Evolutionary conservation across 2,113 vertebrate species (phyloP).

Genomic region (Nestor notabilis): DNA sequence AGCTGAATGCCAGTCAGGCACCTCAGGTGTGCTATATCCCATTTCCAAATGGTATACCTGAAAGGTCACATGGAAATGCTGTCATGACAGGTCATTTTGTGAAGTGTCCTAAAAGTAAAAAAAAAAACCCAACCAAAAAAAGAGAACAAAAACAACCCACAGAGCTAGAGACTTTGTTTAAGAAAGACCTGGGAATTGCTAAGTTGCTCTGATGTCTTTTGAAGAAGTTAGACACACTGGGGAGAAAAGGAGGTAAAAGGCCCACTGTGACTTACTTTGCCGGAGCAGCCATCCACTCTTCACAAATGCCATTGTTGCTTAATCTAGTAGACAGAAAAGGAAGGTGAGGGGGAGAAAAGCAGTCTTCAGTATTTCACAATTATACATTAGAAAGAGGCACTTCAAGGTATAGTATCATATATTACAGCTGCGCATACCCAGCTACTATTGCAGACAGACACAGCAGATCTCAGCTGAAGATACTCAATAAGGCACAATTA

Average conservation of each 20-base stretch:
- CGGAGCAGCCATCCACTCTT: slow-evolving; percentile 83
- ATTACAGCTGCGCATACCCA: not conserved
- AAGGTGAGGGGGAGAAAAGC: not conserved
- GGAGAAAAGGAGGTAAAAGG: not conserved
- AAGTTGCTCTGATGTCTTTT: not conserved
- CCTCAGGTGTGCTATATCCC: not conserved
- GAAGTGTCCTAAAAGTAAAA: not conserved
- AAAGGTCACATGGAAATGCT: not conserved
- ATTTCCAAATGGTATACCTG: not conserved
- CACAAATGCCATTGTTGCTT: slow-evolving; percentile 76
- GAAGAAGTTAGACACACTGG: not conserved
- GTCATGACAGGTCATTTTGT: not conserved
- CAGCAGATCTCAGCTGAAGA: not conserved
- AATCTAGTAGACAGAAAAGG: slow-evolving; percentile 14
- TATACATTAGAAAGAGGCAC: not conserved
- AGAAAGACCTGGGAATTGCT: not conserved
- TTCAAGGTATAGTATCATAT: not conserved
- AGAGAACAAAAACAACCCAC: not conserved
- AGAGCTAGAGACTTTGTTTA: not conserved
- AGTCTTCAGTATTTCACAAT: not conserved
- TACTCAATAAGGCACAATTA: not conserved
- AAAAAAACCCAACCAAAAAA: not conserved
- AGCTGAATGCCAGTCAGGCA: not conserved
- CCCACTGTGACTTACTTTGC: slow-evolving; percentile 74
- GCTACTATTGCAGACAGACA: not conserved